These are phyloP conservation scores for Cheilosia soror DNA, from an alignment of 2,888 invertebrate genomes.

Conservation along the genomic window DNA sequence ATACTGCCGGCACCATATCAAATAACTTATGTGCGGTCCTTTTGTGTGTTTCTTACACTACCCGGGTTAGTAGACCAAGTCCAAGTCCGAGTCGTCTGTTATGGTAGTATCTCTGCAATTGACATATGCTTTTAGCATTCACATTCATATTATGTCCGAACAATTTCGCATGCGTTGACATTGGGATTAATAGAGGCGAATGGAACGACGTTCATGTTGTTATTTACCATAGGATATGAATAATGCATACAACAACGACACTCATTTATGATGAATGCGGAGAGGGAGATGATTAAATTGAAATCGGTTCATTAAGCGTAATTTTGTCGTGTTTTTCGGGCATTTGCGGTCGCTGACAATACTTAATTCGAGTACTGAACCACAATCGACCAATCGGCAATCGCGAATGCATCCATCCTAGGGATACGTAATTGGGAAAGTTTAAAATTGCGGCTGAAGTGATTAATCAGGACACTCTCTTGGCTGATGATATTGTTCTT, in stretches of 20 bases:
- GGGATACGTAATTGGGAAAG: conserved; percentile 51
- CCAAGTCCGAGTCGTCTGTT: conserved; percentile 19
- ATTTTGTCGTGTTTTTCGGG: conserved; percentile 33
- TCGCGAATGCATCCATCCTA: conserved; percentile 42
- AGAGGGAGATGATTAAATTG: conserved; percentile 54
- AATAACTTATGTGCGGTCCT: conserved; percentile 62
- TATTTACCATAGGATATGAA: conserved; percentile 44
- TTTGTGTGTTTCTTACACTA: conserved; percentile 51
- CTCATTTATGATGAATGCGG: conserved; percentile 32
- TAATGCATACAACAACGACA: conserved; percentile 52
- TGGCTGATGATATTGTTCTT: background rate
- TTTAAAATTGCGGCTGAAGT: conserved; percentile 37
- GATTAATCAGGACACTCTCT: conserved; percentile 59
- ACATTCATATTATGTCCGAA: conserved; percentile 29
- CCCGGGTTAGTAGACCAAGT: background rate
- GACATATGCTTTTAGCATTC: conserved; percentile 64
- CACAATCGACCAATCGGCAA: conserved; percentile 25
- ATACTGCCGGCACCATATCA: conserved; percentile 44
- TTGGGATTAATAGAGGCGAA: conserved; percentile 35
- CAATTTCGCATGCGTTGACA: conserved; percentile 38
- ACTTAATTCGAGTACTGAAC: conserved; percentile 8
- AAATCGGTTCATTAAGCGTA: conserved; percentile 67
- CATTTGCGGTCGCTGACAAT: conserved; percentile 9
- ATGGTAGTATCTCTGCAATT: conserved; percentile 63
- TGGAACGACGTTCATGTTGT: conserved; percentile 6